Base-by-base conservation (phyloP, 1,140 invertebrate genomes). In the Hestina assimilis region DNA sequence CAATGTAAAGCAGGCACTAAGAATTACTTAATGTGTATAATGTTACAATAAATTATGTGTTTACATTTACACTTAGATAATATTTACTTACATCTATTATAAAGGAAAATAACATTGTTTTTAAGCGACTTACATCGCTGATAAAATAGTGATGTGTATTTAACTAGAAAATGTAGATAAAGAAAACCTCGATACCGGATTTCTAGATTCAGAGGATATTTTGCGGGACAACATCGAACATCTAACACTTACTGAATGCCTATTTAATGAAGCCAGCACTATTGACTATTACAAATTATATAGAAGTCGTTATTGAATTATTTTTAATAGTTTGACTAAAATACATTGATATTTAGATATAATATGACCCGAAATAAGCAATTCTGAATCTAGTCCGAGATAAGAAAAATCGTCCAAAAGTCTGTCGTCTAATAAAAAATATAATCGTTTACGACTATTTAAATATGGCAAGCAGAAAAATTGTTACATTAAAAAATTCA, bases 1-100 rank as follows among this genome's bases (percentile, higher is more conserved):
- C 71, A 66, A 71, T 76, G 69, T 82, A 72, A 86, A 86, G 80
- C 80, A 88, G 83, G 83, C 85, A 88, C 85, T 86, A 88, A 83
- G 72, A 68, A 75, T 82, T 79, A 83, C 79, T 75, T 84, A 87
- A 72, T 69, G 58, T 80, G 72, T 83, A 84, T 79, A 82, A 78
- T 67, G 61, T 82, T 84, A 85, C 71, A 86, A 83, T 86, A 86
- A 87, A 86, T 86, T 84, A 87, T 84, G 75, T 85, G 65, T 73
- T 79, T 81, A 83, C 70, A 79, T 75, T 76, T 80, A 79, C 66
- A 82, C 65, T 72, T 75, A 84, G 63, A 72, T 69, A 71, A 66
- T 61, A 63, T 79, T 76, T 71, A 72, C 81, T 85, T 83, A 85
- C 61, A 60, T 65, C 82, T 87, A 87, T 68, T 61, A 56, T 72